phyloP scores from a whole-genome alignment of 2,797 vertebrate genomes.

The Macrochelys suwanniensis region DNA sequence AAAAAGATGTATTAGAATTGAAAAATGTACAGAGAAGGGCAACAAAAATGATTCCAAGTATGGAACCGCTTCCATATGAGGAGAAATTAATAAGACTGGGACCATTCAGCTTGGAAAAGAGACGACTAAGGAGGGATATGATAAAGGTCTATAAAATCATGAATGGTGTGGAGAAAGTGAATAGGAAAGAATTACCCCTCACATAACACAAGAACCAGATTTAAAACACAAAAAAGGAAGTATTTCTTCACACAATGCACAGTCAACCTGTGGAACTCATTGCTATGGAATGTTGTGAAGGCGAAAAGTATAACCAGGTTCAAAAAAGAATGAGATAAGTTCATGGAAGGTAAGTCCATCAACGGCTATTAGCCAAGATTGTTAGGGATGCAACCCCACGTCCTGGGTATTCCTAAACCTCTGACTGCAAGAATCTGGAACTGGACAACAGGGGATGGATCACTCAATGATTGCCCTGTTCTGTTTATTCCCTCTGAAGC shows the following conservation, averaged over 20 bases:
- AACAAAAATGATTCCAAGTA: neutral
- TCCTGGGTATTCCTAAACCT: neutral
- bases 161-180: neutral
- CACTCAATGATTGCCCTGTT: neutral
- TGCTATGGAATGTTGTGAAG: neutral
- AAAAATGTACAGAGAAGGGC: neutral
- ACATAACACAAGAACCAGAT: neutral
- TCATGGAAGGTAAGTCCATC: neutral
- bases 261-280: neutral
- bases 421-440: neutral
- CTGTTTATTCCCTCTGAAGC: neutral
- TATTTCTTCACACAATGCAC: neutral
- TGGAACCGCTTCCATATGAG: neutral
- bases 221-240: neutral
- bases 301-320: neutral
- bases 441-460: neutral
- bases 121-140: neutral
- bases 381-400: neutral
- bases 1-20: neutral
- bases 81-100: neutral
- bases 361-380: neutral
- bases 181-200: neutral
- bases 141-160: neutral
- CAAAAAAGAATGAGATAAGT: neutral
- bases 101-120: neutral